phyloP scores from a whole-genome alignment of 2,113 vertebrate genomes.

The Catharus fuscescens region DNA sequence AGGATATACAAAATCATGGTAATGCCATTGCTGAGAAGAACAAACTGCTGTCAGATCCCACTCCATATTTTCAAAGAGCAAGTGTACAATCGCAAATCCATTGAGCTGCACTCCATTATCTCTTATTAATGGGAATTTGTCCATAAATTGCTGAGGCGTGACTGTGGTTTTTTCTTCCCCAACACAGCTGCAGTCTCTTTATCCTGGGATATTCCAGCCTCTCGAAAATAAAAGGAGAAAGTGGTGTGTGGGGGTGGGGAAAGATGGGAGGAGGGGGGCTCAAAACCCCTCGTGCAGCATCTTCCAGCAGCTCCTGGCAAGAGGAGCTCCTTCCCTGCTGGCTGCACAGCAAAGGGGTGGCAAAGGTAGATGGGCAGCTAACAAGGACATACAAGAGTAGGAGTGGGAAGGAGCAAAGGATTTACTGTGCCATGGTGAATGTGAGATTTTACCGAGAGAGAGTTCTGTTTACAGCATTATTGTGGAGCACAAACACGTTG shows the following conservation, averaged over 20 bases:
- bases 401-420: not conserved
- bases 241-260: not conserved
- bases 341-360: not conserved
- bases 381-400: not conserved
- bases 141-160: conserved; percentile 77
- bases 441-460: not conserved
- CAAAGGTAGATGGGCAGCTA: not conserved
- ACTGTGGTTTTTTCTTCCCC: conserved; percentile 47
- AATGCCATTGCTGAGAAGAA: conserved; percentile 51
- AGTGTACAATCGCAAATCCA: conserved; percentile 66
- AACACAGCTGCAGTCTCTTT: conserved; percentile 77
- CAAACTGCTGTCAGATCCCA: conserved; percentile 59
- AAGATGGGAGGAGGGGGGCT: not conserved
- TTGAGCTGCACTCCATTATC: conserved; percentile 74
- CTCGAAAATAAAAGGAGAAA: conserved; percentile 53
- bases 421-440: fast-evolving
- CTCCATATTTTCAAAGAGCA: conserved; percentile 50
- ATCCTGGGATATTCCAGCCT: conserved; percentile 57
- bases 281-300: not conserved
- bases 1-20: conserved; percentile 56
- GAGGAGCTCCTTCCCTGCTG: not conserved
- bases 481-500: not conserved
- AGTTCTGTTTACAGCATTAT: not conserved
- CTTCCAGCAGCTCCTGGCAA: not conserved
- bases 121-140: conserved; percentile 82